Base-by-base conservation (phyloP, 2,797 vertebrate species). In the Phylloscopus collybita region DNA sequence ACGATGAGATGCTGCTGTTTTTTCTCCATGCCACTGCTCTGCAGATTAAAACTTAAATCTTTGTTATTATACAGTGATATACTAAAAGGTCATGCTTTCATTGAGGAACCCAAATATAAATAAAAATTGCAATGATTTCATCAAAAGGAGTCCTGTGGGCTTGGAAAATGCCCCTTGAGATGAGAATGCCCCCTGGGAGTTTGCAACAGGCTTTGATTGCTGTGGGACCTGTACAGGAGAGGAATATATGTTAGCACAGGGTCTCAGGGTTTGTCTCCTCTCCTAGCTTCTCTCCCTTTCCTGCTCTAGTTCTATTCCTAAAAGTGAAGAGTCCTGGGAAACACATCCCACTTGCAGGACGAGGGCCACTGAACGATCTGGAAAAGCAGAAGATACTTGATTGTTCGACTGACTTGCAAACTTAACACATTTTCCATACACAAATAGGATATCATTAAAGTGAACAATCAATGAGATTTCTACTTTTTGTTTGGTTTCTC, bases 401-500 rank as follows among this genome's bases (percentile, higher is more conserved):
- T 30, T 85, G 50, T 64, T 80, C 1, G 1, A 64, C n/a, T 70
- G 49, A 54, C 59, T 80, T 38, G 26, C 27, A 88, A 80, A 69
- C 26, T 5, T 76, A 51, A 85, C 16, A 7, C 9, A 67, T 96
- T 79, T 76, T 47, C 73, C 59, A 60, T 14, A 11, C n/a, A 65
- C 50, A 87, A 95, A 45, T 32, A 56, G 57, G 76, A 6, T 75
- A 65, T 78, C 19, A 7, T 51, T 67, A 40, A 62, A 53, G 57
- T 42, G 56, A 44, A 67, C 50, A 67, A 56, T 66, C 72, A 27
- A 8, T 79, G 45, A 86, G 53, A 54, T 85, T 90, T 94, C 66
- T 95, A 54, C 45, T 91, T 95, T 95, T 93, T 66, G 57, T 85
- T 91, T 17, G 7, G 42, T 86, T 91, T 85, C 42, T 82, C 22